Evolutionary conservation across 2,113 vertebrate genomes (phyloP), one percentile per base, ranked within the genome.

Genomic region (Leucosticte australis): DNA sequence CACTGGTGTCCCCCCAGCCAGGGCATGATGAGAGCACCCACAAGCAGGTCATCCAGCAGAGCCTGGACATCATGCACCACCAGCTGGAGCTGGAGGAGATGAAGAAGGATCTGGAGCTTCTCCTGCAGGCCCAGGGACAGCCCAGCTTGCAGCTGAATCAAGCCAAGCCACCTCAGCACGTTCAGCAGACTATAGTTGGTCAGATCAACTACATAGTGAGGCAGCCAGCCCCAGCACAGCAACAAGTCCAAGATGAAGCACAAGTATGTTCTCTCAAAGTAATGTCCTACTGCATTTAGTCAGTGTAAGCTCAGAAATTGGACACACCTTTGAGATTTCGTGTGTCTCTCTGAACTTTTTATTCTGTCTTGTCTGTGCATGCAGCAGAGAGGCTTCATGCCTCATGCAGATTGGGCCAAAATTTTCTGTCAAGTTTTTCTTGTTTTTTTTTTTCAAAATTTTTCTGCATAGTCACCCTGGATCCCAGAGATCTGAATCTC

Each of bases 181-280:
- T 97, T 67, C 97, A 98, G 83, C 98, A 98, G 73, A 96, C 98
- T 37, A 97, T 98, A 16, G 96, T 98, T 91, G 97, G 98, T n/a
- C 98, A 98, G 97, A 98, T 98, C 92, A 98, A 98, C 94, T 97
- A 98, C 96, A 98, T 98, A 22, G 98, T 98, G 80, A 97, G 98
- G 85, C 98, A 98, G 84, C 98, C 98, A 17, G 97, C 97, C 1
- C 90, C 97, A 5, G 87, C 95, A 6, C 98, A 98, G 87, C 96
- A 97, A 18, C 98, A 97, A 60, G 97, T 57, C 74, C 98, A 98
- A 56, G 97, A 98, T 46, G 98, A 98, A 53, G 69, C 89, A 44
- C 96, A 97, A 87, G 98, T 98, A 89, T 96, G 97, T 68, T 92
- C 33, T 86, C 68, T 57, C 13, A 50, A 81, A 47, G 33, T 68